Base-by-base conservation (phyloP, 2,113 vertebrate species). In the Leptobrachium ailaonicum region DNA sequence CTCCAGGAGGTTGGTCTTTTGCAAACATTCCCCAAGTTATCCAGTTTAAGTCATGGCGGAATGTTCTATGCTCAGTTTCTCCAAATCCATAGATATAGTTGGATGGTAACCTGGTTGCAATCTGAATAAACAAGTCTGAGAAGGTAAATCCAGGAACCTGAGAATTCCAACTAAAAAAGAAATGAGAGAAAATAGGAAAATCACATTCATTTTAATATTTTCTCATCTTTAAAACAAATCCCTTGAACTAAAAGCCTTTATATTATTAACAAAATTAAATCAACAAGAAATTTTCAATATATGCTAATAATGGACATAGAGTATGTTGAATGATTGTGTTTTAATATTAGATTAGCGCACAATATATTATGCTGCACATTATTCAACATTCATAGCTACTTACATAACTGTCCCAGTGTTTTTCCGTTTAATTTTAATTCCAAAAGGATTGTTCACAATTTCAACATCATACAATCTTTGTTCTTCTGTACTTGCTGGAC, bases 41-140 rank as follows among this genome's bases (percentile, higher is more conserved):
- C 92, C 95, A 96, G 86, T 86, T 89, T 54, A 96, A 83, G 73
- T 95, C 40, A 1, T 20, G 72, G 0, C 77, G 92, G 82, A 91
- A 98, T 0, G 76, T 81, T 42, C 12, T 64, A 32, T 97, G 96
- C 77, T 98, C 96, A 0, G 54, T 85, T 88, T 99, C 97, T 3
- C 98, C 97, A 77, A 99, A 94, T 1, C 98, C 98, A 40, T 95
- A 97, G 62, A 97, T 83, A 63, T 89, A 90, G 9, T 87, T 13
- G 0, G 96, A 96, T 0, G 97, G 77, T 50, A 98, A 79, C 2
- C 78, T 90, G 40, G 95, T 98, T 66, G 96, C 94, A 86, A 99
- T 93, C 90, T 99, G 96, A 82, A 99, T 94, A 87, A 99, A 97
- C 87, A 94, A 88, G 77, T 98, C 91, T 0, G 96, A 96, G 88